Conservation (phyloP, 2,888 invertebrate species). For the Meta bourneti region DNA sequence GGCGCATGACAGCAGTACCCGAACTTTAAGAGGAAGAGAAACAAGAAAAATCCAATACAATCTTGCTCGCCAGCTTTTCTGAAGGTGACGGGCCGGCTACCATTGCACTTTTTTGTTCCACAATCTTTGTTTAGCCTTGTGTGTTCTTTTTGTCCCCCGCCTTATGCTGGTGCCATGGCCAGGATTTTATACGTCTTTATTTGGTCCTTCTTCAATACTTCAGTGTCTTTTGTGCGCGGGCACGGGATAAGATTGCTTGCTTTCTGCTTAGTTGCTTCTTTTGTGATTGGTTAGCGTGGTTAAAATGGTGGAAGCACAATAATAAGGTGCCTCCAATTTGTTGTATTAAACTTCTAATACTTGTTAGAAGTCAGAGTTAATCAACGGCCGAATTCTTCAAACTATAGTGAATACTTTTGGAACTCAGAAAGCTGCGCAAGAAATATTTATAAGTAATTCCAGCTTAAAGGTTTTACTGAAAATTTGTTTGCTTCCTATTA, state of each 20-base stretch:
- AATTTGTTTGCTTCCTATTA: too few species aligned
- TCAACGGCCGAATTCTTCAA: too few species aligned
- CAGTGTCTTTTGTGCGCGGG: background rate
- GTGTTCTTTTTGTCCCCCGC: background rate
- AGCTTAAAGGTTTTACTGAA: too few species aligned
- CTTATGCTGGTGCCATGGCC: background rate
- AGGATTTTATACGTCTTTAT: background rate
- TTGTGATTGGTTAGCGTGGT: too few species aligned
- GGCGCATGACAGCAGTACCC: constrained; percentile 3
- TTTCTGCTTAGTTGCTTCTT: too few species aligned
- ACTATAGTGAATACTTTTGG: too few species aligned
- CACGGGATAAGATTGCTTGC: background rate
- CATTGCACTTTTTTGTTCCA: background rate
- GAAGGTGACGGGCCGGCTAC: background rate
- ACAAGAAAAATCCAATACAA: background rate
- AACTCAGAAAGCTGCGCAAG: too few species aligned
- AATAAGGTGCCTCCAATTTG: too few species aligned
- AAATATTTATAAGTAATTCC: too few species aligned
- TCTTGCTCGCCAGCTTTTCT: background rate
- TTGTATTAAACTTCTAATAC: too few species aligned
- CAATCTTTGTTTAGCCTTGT: background rate
- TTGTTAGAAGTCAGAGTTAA: too few species aligned
- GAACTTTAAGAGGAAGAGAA: background rate
- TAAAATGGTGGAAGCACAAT: too few species aligned
- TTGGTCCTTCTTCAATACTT: background rate